A percentile compares a stretch with the other conserved stretches of the same genome.
These are phyloP conservation scores for Megaceryle maxima DNA, from an alignment of 2,113 vertebrate genomes.

Conservation along the genomic window DNA sequence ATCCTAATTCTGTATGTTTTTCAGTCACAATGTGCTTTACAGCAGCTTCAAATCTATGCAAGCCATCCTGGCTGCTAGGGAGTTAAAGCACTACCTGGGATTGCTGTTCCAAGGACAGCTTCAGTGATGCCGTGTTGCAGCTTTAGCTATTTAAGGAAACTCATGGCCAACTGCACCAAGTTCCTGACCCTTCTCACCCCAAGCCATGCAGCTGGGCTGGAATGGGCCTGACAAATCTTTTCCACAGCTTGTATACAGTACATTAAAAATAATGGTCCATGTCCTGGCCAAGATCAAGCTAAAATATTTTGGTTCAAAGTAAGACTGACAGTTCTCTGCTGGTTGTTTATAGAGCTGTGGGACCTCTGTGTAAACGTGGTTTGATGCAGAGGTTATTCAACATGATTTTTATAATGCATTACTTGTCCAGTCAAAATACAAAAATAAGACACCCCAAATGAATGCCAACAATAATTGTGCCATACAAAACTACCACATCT, in stretches of 20 bases:
- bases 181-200: neutral
- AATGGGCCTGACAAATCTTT: neutral
- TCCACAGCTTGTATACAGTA: neutral
- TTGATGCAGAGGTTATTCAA: neutral
- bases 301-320: neutral
- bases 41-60: neutral
- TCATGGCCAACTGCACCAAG: neutral
- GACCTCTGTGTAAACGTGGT: neutral
- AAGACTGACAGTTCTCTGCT: neutral
- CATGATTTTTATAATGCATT: neutral
- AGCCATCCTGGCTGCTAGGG: neutral
- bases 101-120: neutral
- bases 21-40: neutral
- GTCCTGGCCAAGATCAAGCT: neutral
- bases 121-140: neutral
- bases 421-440: neutral
- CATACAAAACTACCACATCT: neutral
- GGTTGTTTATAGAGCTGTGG: neutral
- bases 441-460: neutral
- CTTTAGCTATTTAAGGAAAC: neutral
- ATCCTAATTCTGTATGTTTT: neutral
- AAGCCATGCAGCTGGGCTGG: neutral
- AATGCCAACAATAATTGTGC: neutral
- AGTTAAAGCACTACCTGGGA: neutral
- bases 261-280: accelerated